Conservation (phyloP, 2,888 invertebrate species). For the Campoletis raptor region DNA sequence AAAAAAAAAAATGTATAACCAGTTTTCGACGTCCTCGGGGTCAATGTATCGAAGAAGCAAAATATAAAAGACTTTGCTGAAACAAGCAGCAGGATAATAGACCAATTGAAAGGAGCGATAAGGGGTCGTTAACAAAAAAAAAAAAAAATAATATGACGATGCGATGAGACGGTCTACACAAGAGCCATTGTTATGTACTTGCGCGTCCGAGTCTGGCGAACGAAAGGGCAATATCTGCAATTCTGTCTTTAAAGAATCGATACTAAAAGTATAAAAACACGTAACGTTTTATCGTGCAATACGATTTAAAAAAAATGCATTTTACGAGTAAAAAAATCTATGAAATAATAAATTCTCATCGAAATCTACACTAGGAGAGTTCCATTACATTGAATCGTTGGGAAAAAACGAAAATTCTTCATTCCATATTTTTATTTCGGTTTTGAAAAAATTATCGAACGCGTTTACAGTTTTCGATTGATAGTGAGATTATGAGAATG, state of each 20-base stretch:
- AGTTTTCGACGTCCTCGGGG: not conserved
- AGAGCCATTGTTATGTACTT: not conserved
- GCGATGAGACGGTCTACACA: not conserved
- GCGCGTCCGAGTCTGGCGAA: not conserved
- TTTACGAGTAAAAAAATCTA: too few species aligned
- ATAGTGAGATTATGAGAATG: too few species aligned
- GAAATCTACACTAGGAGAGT: too few species aligned
- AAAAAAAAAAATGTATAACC: not conserved
- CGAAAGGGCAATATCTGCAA: slow-evolving; percentile 7
- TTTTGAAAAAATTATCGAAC: too few species aligned
- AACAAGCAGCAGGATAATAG: slow-evolving; percentile 5
- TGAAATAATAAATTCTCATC: too few species aligned
- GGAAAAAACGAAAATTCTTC: too few species aligned
- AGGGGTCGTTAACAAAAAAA: slow-evolving; percentile 8
- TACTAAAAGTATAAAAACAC: not conserved
- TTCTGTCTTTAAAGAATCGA: slow-evolving; percentile 42
- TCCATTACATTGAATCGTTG: too few species aligned
- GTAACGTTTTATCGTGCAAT: too few species aligned
- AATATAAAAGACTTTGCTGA: not conserved
- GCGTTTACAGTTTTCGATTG: too few species aligned
- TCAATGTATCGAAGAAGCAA: slow-evolving; percentile 14
- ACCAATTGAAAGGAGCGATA: slow-evolving; percentile 3
- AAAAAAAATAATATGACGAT: too few species aligned
- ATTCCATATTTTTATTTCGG: too few species aligned
- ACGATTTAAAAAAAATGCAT: too few species aligned